These are phyloP conservation scores for Popillia japonica DNA, from an alignment of 1,140 invertebrate species.

Conservation along the genomic window DNA sequence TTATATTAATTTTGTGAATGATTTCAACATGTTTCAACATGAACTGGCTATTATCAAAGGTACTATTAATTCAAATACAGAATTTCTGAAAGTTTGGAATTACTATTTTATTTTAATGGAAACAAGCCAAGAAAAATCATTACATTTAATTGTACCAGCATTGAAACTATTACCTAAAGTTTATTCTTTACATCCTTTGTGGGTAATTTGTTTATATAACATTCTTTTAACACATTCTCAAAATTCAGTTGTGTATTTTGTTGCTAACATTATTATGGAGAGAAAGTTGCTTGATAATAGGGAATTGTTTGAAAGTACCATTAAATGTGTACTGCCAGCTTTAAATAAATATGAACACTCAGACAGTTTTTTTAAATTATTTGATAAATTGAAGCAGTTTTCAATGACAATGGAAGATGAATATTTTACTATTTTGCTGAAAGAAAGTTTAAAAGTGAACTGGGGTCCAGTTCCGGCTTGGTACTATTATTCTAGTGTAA, in stretches of 20 bases:
- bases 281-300: slow-evolving; percentile 37
- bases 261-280: slow-evolving; percentile 45
- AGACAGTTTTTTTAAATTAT: slow-evolving; percentile 37
- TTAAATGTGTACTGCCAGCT: slow-evolving; percentile 39
- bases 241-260: slow-evolving; percentile 44
- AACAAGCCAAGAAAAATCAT: slow-evolving; percentile 56
- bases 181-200: slow-evolving; percentile 48
- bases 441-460: slow-evolving; percentile 42
- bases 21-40: slow-evolving; percentile 27
- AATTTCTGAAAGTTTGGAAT: slow-evolving; percentile 49
- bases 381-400: slow-evolving; percentile 43
- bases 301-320: slow-evolving; percentile 39
- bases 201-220: slow-evolving; percentile 53
- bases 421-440: slow-evolving; percentile 41
- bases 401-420: slow-evolving; percentile 21
- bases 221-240: slow-evolving; percentile 51
- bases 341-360: slow-evolving; percentile 48
- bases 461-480: slow-evolving; percentile 47
- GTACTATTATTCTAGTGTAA: slow-evolving; percentile 42
- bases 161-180: slow-evolving; percentile 52
- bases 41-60: slow-evolving; percentile 37
- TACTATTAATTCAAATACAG: slow-evolving; percentile 40
- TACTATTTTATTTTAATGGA: slow-evolving; percentile 56
- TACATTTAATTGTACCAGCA: slow-evolving; percentile 54
- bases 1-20: background rate